These are phyloP conservation scores for Atherinosoma microstoma DNA, from an alignment of 2,797 vertebrate species.

Conservation along the genomic window DNA sequence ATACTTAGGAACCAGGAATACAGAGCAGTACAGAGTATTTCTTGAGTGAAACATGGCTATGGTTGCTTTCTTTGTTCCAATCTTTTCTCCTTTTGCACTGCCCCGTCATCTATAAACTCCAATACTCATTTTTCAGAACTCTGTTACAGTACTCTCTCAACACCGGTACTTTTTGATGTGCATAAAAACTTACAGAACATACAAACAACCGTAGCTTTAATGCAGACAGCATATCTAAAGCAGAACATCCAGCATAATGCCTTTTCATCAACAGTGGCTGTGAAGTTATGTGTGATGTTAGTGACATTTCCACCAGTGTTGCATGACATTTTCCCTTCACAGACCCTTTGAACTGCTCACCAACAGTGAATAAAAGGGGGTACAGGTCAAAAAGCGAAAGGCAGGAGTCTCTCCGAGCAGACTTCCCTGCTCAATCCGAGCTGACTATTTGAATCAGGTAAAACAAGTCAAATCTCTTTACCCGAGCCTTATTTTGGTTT, in stretches of 20 bases:
- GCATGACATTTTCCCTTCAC: slow-evolving; percentile 78
- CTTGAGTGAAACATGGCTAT: neutral
- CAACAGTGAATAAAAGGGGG: slow-evolving; percentile 45
- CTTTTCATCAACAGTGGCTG: slow-evolving; percentile 40
- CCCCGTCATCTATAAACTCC: neutral
- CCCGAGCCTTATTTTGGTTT: neutral
- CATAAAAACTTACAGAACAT: neutral
- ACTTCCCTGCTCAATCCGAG: slow-evolving; percentile 16
- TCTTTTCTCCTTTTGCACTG: neutral
- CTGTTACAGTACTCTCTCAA: neutral
- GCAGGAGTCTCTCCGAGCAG: slow-evolving; percentile 20
- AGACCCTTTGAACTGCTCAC: slow-evolving; percentile 72
- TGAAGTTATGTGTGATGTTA: slow-evolving; percentile 65
- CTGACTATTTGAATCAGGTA: slow-evolving; percentile 16
- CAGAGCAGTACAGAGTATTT: neutral
- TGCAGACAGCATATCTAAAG: slow-evolving; percentile 6
- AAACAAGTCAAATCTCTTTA: slow-evolving; percentile 4
- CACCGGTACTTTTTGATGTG: neutral
- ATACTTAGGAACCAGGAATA: neutral
- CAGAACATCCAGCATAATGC: slow-evolving; percentile 2
- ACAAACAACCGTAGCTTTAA: neutral
- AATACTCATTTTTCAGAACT: neutral
- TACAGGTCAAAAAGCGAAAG: slow-evolving; percentile 52
- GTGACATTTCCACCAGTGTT: slow-evolving; percentile 83
- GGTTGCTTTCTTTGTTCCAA: neutral